Evolutionary conservation across 2,113 vertebrate species (phyloP).

Genomic region (Acrocephalus kingi): DNA sequence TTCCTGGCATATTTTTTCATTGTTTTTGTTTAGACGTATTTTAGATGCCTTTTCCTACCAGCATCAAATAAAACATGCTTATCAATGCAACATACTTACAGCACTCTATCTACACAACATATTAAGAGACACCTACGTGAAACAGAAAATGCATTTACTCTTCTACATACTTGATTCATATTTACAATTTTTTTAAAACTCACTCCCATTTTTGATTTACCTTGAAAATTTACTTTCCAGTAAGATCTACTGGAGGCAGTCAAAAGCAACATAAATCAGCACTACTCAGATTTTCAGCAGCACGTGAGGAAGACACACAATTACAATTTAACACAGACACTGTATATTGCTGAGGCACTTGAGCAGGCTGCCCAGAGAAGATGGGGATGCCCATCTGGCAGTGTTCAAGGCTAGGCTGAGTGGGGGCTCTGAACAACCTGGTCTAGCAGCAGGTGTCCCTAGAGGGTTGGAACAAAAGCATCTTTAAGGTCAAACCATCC

Average conservation of each 20-base stretch:
- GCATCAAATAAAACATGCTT: not conserved
- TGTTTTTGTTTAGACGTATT: not conserved
- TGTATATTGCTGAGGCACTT: not conserved
- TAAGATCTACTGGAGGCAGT: fast-evolving
- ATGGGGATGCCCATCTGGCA: no score
- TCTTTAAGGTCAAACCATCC: not conserved
- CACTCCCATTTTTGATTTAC: not conserved
- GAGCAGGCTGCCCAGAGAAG: fast-evolving
- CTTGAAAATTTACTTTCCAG: not conserved
- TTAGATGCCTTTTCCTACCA: not conserved
- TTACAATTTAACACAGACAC: not conserved
- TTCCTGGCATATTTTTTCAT: fast-evolving
- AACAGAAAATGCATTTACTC: not conserved
- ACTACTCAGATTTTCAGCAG: not conserved
- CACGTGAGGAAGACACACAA: fast-evolving
- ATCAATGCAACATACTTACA: not conserved
- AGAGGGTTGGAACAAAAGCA: fast-evolving
- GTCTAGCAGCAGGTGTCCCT: not conserved
- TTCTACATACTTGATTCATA: not conserved
- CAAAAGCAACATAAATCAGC: fast-evolving
- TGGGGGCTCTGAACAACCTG: not conserved
- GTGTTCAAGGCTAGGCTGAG: not conserved
- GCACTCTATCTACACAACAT: not conserved
- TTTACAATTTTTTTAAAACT: not conserved
- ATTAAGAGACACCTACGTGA: not conserved